Evolutionary conservation across 1,140 invertebrate species (phyloP).

Genomic region (Whitmania pigra): DNA sequence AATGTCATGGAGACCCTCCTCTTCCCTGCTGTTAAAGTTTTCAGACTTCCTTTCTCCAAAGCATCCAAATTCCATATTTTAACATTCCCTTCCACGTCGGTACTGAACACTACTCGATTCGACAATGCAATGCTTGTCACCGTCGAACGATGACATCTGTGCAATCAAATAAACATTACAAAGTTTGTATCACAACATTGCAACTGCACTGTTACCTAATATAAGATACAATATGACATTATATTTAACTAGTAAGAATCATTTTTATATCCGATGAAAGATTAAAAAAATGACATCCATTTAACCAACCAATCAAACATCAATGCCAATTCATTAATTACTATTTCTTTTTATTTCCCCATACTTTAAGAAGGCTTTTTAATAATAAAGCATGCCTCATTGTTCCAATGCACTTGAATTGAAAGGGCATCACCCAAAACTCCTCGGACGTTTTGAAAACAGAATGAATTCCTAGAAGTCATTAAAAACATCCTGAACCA

Average conservation of each 20-base stretch:
- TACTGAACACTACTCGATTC: constrained; percentile 32
- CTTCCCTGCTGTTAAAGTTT: constrained; percentile 32
- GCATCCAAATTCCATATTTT: constrained; percentile 37
- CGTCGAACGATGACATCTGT: background rate
- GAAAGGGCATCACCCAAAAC: constrained; percentile 37
- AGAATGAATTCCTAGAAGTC: background rate
- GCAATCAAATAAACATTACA: background rate
- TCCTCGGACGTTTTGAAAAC: constrained; percentile 23
- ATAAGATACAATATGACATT: background rate
- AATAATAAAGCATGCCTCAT: constrained; percentile 28
- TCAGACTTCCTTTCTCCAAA: constrained; percentile 33
- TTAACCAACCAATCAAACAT: background rate
- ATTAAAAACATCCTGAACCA: background rate
- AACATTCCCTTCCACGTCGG: constrained; percentile 31
- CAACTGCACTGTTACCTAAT: no score
- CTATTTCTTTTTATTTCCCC: no score
- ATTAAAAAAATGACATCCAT: background rate
- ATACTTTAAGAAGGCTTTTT: no score
- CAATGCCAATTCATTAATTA: no score
- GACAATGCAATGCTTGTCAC: constrained; percentile 21
- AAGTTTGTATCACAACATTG: no score
- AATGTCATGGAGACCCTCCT: constrained; percentile 28
- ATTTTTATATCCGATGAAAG: background rate
- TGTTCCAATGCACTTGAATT: constrained; percentile 38
- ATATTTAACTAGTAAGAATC: background rate